Evolutionary conservation across 37 sponge, comb jelly and placozoan genomes (phyloP), one percentile per base, ranked within the genome.

Genomic region (Diacarnus erythraeanus): DNA sequence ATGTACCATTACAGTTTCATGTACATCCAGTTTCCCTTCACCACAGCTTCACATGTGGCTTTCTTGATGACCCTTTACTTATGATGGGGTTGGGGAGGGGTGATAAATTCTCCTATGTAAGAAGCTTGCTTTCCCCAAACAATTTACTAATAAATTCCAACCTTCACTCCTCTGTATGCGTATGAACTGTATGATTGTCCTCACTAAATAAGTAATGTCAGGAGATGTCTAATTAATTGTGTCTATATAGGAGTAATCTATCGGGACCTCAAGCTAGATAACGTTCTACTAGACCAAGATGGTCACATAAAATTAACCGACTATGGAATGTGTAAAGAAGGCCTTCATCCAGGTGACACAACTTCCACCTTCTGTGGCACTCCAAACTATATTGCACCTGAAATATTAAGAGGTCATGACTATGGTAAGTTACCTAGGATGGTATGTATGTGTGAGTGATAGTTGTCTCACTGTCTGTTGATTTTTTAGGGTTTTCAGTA

Each of bases 281-380:
- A 98, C 63, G 94, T 98, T 4, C 81, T 98, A 59, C 77, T 98
- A 65, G 98, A 98, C 59, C 63, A 40, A 1, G 96, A 93, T 57
- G 98, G 98, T 3, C 98, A 98, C 83, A 78, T 98, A 40, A 93
- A 93, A 76, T 86, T 98, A 65, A 98, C 98, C 10, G 98, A 98
- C 72, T 98, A 93, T 79, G 98, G 98, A 22, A 93, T 98, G 96
- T 98, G 98, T 64, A 98, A 98, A 75, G 94, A 96, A 77, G 89
- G 89, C 2, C 78, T 96, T n/a, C 67, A 83, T 8, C 84, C 87
- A 51, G 99, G 92, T 0, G 97, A 98, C 70, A 96, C 99, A 25
- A 98, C 99, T 26, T 83, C 78, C 75, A 98, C 99, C 34, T 98
- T 98, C 84, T 98, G 99, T 79, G 99, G 99, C 12, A 98, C 99